phyloP scores from a whole-genome alignment of 2,888 invertebrate genomes.

The Tubulanus polymorphus region DNA sequence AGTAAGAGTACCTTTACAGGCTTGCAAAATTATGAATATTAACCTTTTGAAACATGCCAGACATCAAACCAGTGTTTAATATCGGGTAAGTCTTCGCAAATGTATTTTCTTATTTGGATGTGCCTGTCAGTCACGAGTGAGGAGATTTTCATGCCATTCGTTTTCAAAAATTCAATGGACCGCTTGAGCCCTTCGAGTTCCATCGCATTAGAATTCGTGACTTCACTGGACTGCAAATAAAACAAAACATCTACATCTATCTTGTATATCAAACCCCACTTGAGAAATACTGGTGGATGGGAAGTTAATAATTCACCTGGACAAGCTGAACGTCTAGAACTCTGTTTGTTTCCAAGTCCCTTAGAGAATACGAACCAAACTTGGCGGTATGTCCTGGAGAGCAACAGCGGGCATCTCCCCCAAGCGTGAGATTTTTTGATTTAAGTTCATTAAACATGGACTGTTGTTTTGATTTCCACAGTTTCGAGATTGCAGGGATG shows the following conservation, averaged over 20 bases:
- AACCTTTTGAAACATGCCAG: constrained; percentile 17
- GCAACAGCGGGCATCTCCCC: not conserved
- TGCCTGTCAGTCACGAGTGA: constrained; percentile 11
- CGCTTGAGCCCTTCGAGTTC: constrained; percentile 7
- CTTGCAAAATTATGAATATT: too few species aligned
- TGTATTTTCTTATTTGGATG: constrained; percentile 7
- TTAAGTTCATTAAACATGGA: not conserved
- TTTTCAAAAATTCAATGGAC: not conserved
- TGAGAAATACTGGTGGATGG: too few species aligned
- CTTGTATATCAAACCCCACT: not conserved
- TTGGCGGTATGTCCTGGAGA: constrained; percentile 7
- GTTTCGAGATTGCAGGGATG: not conserved
- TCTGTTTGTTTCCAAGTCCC: not conserved
- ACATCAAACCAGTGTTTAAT: constrained; percentile 11
- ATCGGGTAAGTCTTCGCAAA: constrained; percentile 9
- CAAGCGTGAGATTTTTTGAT: not conserved
- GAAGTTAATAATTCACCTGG: too few species aligned
- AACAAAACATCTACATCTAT: not conserved
- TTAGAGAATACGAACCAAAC: not conserved
- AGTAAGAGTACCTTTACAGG: too few species aligned
- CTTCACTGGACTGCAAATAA: constrained; percentile 3
- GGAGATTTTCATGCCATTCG: not conserved
- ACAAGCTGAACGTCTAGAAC: not conserved
- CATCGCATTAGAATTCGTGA: not conserved
- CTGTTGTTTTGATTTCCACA: not conserved